Evolutionary conservation across 2,888 invertebrate genomes (phyloP).

Genomic region (Dryococelus australis): DNA sequence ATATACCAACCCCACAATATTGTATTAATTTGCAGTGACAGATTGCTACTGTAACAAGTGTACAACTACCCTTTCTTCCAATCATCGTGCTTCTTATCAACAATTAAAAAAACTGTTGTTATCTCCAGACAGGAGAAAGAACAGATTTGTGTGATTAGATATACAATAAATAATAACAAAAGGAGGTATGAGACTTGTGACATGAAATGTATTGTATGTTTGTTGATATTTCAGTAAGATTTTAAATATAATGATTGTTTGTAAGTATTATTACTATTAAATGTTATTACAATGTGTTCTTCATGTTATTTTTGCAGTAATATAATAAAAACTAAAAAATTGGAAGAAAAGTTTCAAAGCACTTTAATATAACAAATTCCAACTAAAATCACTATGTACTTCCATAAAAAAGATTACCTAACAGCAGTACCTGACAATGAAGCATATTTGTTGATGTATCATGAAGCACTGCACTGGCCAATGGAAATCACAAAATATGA

Average conservation of each 20-base stretch:
- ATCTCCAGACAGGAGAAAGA: conserved; percentile 39
- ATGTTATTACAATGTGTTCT: conserved; percentile 44
- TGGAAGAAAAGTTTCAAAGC: neutral
- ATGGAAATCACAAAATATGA: no score
- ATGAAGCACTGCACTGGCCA: no score
- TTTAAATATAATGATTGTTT: conserved; percentile 48
- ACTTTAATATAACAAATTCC: neutral
- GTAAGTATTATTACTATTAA: conserved; percentile 41
- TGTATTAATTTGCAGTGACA: neutral
- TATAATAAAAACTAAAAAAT: conserved; percentile 37
- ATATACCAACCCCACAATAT: neutral
- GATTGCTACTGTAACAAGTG: conserved; percentile 23
- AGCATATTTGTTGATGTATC: neutral
- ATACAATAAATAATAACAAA: conserved; percentile 39
- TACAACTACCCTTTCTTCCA: conserved; percentile 42
- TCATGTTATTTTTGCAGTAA: conserved; percentile 45
- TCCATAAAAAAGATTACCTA: conserved; percentile 30
- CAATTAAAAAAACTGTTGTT: conserved; percentile 33
- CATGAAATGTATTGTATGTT: conserved; percentile 44
- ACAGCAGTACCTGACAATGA: conserved; percentile 11
- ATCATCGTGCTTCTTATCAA: conserved; percentile 41
- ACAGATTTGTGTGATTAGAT: conserved; percentile 43
- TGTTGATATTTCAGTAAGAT: conserved; percentile 48
- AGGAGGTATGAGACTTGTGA: conserved; percentile 44
- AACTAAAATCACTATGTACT: neutral